Evolutionary conservation across 1,140 invertebrate species (phyloP).

Genomic region (Mylabris phalerata): DNA sequence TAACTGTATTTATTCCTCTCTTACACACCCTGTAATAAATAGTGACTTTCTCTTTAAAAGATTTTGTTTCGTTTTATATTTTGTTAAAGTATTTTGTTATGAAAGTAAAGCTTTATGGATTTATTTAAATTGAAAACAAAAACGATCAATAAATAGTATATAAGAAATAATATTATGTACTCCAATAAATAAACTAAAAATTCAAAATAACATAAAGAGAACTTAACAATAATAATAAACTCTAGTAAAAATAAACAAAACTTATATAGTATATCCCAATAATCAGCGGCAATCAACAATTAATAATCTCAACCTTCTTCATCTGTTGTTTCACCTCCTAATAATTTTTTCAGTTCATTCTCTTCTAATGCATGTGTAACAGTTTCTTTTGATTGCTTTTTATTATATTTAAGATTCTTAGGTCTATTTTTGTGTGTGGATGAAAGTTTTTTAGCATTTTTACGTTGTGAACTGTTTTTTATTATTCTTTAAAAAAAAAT

Average conservation of each 20-base stretch:
- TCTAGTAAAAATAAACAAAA: not conserved
- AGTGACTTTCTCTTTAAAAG: not conserved
- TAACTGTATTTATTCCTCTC: not conserved
- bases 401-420: not conserved
- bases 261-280: not conserved
- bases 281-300: not conserved
- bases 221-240: too few relatives aligned
- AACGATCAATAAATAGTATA: too few relatives aligned
- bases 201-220: too few relatives aligned
- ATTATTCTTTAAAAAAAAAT: not conserved
- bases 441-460: not conserved
- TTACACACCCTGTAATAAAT: not conserved
- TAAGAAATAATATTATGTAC: too few relatives aligned
- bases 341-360: not conserved
- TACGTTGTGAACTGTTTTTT: not conserved
- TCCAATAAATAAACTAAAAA: too few relatives aligned
- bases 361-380: not conserved
- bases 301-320: not conserved
- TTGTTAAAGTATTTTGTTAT: not conserved
- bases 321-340: not conserved
- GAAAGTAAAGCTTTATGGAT: not conserved
- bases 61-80: not conserved
- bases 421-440: not conserved
- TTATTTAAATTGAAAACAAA: too few relatives aligned
- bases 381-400: too few relatives aligned